Evolutionary conservation across 2,113 vertebrate genomes (phyloP).

Genomic region (Labeo catla): DNA sequence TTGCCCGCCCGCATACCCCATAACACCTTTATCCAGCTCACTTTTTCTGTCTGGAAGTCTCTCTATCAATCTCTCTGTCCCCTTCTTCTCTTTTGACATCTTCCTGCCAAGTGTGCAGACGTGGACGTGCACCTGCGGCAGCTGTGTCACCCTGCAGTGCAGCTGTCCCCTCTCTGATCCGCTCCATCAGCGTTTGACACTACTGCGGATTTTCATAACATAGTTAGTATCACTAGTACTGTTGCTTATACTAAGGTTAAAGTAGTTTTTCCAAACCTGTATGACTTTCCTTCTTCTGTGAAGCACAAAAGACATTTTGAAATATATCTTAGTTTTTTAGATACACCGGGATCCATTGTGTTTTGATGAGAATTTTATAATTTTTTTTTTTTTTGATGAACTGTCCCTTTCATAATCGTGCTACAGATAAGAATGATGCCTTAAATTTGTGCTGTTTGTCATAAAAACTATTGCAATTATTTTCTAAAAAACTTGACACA

Average conservation of each 20-base stretch:
- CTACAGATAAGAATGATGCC: not conserved
- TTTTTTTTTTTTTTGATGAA: not conserved
- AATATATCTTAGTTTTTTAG: no score
- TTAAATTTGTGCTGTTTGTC: not conserved
- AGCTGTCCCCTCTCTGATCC: conserved; percentile 74
- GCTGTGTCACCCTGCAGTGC: conserved; percentile 39
- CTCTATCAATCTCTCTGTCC: not conserved
- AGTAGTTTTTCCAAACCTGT: not conserved
- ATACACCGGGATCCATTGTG: not conserved
- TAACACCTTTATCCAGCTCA: conserved; percentile 70
- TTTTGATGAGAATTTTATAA: not conserved
- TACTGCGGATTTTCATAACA: conserved; percentile 36
- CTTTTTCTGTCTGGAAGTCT: conserved; percentile 61
- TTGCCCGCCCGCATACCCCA: conserved; percentile 37
- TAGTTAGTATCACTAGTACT: not conserved
- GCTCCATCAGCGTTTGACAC: conserved; percentile 49
- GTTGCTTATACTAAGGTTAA: not conserved
- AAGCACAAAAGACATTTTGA: not conserved
- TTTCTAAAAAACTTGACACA: not conserved
- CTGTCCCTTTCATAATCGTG: not conserved
- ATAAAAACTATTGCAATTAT: not conserved
- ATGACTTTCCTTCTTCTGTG: not conserved
- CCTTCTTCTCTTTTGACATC: not conserved
- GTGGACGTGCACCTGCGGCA: conserved; percentile 40
- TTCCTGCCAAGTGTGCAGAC: not conserved